phyloP scores from a whole-genome alignment of 2,797 vertebrate species.

The Mus spretus region DNA sequence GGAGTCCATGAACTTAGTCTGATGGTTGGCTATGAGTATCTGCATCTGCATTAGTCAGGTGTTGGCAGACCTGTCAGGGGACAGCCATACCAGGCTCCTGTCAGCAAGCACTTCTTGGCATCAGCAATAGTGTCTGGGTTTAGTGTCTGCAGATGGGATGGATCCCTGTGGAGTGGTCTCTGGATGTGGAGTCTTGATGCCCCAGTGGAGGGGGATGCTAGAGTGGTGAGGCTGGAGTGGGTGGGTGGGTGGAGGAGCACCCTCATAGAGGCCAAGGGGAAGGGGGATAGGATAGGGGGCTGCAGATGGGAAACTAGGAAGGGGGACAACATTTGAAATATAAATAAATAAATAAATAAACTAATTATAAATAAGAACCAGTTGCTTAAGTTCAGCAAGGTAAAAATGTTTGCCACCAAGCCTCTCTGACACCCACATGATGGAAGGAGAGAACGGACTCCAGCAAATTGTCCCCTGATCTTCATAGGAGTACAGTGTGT shows the following conservation, averaged over 20 bases:
- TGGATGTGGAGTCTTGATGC: background rate
- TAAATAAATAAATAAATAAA: background rate
- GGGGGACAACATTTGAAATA: background rate
- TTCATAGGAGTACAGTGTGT: background rate
- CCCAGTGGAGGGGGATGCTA: background rate
- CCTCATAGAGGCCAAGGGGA: background rate
- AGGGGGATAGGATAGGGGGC: background rate
- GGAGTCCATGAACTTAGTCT: background rate
- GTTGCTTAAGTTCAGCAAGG: background rate
- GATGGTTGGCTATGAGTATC: background rate
- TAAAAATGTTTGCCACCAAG: background rate
- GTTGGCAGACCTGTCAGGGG: background rate
- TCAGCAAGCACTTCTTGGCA: background rate
- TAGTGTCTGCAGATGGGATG: background rate
- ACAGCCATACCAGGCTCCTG: background rate
- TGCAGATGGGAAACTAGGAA: background rate
- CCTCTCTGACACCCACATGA: too few species aligned
- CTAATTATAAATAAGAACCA: background rate
- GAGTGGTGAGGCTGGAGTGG: background rate
- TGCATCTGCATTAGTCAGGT: background rate
- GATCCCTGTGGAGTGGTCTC: background rate
- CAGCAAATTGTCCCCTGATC: background rate
- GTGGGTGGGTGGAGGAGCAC: background rate
- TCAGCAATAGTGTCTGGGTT: background rate
- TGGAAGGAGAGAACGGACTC: background rate